Evolutionary conservation across 2,888 invertebrate genomes (phyloP), one percentile per base, ranked within the genome.

Genomic region (Macrophya alboannulata): DNA sequence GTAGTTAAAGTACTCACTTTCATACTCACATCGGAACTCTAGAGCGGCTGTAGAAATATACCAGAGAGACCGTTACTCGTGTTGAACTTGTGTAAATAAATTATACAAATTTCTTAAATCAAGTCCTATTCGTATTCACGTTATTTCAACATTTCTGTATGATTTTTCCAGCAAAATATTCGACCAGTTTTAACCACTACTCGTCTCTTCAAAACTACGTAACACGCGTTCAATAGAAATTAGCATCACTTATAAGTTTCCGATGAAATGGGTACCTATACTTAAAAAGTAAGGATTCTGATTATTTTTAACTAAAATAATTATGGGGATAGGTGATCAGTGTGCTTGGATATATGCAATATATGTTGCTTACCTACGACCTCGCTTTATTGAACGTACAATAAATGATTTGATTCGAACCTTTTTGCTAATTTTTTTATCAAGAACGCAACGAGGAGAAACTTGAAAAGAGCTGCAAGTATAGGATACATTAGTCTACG

Each of bases 381-480:
- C 72, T 74, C 45, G 72, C n/a, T 17, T 62, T 21, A 8, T 45
- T 74, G 12, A 15, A 45, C 15, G 8, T 74, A 45, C 9, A 74
- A 74, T 74, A 8, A 59, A 40, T 62, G 37, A 62, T 59, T 81
- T 2, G 59, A 43, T 8, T 81, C 51, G 62, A 81, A 59, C 37
- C 25, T 51, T 62, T 81, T 81, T 62, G n/a, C 43, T 62, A 2
- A 81, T 62, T 81, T 81, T 59, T 21, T 37, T 31, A 31, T 43
- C 62, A 62, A 40, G 21, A 37, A 17, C 10, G 40, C 43, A n/a
- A n/a, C n/a, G n/a, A 62, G 43, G 79, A 62, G 62, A 81, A 81
- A 81, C 81, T 81, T 81, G 62, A 81, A 59, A 81, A 81, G 55
- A 55, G 25, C 43, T 62, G 40, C 59, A 59, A 31, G 51, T 81